phyloP scores from a whole-genome alignment of 2,113 vertebrate genomes.

The Odontesthes bonariensis region DNA sequence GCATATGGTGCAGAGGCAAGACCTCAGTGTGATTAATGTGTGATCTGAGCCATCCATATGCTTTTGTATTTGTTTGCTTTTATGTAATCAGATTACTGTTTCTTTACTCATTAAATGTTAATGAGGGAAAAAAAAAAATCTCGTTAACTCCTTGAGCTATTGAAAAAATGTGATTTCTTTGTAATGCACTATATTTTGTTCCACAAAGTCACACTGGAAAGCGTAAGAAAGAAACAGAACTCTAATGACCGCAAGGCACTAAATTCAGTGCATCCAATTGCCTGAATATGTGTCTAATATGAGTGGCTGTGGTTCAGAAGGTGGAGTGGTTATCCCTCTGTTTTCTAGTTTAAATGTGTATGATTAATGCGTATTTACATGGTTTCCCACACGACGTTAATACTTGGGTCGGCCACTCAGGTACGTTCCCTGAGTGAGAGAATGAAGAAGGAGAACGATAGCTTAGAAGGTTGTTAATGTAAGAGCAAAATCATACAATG shows the following conservation, averaged over 20 bases:
- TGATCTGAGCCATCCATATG: background rate
- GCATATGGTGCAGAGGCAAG: background rate
- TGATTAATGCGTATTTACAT: too few species aligned
- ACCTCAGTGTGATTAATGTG: background rate
- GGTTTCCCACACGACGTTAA: too few species aligned
- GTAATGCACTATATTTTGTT: background rate
- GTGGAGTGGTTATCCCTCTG: too few species aligned
- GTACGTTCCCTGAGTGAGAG: too few species aligned
- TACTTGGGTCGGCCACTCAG: too few species aligned
- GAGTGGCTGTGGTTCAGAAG: too few species aligned
- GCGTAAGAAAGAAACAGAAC: background rate
- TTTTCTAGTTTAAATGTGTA: too few species aligned
- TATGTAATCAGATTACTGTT: background rate
- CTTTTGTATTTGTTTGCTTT: background rate
- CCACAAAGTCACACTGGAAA: background rate
- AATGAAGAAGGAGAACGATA: too few species aligned
- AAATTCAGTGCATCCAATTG: too few species aligned
- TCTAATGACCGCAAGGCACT: background rate
- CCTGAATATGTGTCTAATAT: too few species aligned
- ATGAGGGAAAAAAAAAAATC: background rate
- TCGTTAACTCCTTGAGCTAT: background rate
- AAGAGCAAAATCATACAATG: too few species aligned
- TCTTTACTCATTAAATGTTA: constrained; percentile 1
- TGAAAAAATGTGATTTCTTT: constrained; percentile 3
- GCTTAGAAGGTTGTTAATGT: too few species aligned